These are phyloP conservation scores for Macrosoma leucophasiata DNA, from an alignment of 2,888 invertebrate species.

Conservation along the genomic window DNA sequence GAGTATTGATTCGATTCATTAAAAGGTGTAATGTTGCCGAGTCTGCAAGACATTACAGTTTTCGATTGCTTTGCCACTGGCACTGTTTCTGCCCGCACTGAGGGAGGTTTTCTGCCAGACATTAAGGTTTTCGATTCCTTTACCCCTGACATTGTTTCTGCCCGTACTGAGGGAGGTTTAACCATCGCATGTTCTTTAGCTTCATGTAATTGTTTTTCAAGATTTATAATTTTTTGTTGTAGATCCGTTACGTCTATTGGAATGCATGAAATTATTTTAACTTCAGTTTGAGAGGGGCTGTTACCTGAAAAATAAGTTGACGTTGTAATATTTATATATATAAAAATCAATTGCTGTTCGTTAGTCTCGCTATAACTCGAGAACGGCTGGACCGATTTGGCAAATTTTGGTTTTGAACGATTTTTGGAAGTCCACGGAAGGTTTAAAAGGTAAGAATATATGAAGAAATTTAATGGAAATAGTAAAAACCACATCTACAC, in stretches of 20 bases:
- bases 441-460: no score
- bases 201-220: slow-evolving; percentile 48
- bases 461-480: no score
- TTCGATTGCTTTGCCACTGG: no score
- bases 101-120: no score
- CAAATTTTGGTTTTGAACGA: not conserved
- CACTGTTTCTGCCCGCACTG: no score
- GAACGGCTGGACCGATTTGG: not conserved
- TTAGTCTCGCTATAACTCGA: not conserved
- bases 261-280: slow-evolving; percentile 67
- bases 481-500: no score
- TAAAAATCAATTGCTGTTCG: not conserved
- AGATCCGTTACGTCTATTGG: slow-evolving; percentile 66
- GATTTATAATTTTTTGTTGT: slow-evolving; percentile 49
- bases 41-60: no score
- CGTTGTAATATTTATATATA: not conserved
- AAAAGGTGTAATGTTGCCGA: no score
- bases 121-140: no score
- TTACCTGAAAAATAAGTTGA: slow-evolving; percentile 45
- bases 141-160: no score
- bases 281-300: slow-evolving; percentile 60
- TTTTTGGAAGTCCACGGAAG: no score
- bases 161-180: not conserved
- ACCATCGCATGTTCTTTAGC: slow-evolving; percentile 9
- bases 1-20: no score